phyloP scores from a whole-genome alignment of 2,113 vertebrate genomes.

The Cariama cristata region DNA sequence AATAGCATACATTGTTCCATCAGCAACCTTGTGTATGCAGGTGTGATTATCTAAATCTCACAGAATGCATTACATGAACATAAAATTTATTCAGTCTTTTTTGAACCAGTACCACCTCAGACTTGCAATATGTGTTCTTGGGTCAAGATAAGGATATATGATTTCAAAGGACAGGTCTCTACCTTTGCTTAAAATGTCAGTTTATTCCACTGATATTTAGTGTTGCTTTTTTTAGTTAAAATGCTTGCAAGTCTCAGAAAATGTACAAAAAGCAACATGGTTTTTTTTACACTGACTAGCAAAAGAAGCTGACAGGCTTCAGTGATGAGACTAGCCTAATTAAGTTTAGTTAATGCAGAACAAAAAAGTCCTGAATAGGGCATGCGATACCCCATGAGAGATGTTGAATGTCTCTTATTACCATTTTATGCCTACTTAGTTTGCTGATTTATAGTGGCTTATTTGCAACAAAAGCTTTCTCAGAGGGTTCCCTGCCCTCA shows the following conservation, averaged over 20 bases:
- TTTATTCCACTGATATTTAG: neutral
- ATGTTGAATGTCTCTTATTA: neutral
- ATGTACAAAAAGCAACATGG: neutral
- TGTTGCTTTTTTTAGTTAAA: neutral
- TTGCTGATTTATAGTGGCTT: neutral
- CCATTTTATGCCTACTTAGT: neutral
- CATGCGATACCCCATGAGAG: neutral
- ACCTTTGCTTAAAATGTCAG: neutral
- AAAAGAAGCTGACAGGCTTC: neutral
- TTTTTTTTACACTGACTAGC: neutral
- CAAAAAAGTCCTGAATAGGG: neutral
- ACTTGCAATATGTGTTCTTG: neutral
- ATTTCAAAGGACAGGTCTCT: neutral
- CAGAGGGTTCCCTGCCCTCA: neutral
- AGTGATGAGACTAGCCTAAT: neutral
- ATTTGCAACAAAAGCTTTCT: neutral
- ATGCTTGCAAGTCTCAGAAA: neutral
- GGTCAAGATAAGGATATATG: neutral
- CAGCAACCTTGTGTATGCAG: rapidly evolving
- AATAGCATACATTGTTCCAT: neutral
- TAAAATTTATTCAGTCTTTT: neutral
- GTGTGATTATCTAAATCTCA: neutral
- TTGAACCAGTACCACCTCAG: neutral
- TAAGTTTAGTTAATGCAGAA: neutral
- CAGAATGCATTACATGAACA: neutral